Evolutionary conservation across 2,888 invertebrate species (phyloP), one percentile per base, ranked within the genome.

Genomic region (Eristalis intricaria): DNA sequence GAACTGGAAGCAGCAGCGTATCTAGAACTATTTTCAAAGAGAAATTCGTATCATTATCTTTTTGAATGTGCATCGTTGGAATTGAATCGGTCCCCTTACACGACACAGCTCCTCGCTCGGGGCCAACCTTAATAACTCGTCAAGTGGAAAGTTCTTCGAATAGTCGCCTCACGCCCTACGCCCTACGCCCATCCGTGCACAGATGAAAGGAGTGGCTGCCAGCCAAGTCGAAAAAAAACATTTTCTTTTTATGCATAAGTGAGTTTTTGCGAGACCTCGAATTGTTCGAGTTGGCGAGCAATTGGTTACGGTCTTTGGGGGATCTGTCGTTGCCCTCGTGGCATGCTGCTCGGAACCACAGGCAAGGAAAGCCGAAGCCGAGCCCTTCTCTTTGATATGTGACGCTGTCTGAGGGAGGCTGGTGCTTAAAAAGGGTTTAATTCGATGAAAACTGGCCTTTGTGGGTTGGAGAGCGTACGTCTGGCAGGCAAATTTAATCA

Each of bases 121-220:
- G 61, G 50, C 65, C 63, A 84, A 77, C 78, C 83, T 69, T 22
- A 74, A 69, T 78, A 84, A 58, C 64, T 69, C 63, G 38, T 78
- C 77, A 69, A 69, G 73, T 73, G 73, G 77, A 84, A 78, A 69
- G 63, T 64, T 78, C 58, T 64, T 64, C n/a, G 11, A 64, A 8
- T 50, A n/a, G 1, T 22, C 29, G 26, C 32, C 32, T 5, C 4
- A 32, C 35, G 19, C 13, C 70, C 56, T 19, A 13, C 19, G 43
- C 43, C n/a, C n/a, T 5, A 2, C 50, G 50, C 50, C 50, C 58
- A n/a, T n/a, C 11, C 29, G 38, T 35, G 40, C 22, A 19, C 29
- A 38, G 66, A 80, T 68, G 74, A 80, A 69, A 74, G 68, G 38
- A 68, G 61, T 19, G 35, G 22, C 38, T n/a, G 43, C 43, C 43